A percentile compares a stretch with the other conserved stretches of the same genome.
phyloP scores from a whole-genome alignment of 2,888 invertebrate species.

The Thymelicus lineola region DNA sequence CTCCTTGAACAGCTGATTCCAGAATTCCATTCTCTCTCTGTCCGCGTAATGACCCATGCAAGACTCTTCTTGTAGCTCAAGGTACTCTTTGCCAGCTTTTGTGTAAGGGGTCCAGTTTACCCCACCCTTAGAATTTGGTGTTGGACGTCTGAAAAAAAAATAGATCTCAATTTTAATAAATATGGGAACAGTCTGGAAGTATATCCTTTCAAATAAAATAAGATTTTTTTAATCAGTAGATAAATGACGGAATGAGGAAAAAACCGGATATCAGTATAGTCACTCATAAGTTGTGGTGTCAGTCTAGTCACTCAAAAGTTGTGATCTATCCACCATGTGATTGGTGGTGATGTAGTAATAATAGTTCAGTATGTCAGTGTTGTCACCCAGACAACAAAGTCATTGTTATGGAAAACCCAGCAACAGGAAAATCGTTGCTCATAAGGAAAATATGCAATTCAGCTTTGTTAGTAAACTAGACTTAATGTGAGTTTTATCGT shows the following conservation, averaged over 20 bases:
- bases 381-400: not conserved
- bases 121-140: slow-evolving; percentile 54
- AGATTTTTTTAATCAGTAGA: too few relatives aligned
- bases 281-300: not conserved
- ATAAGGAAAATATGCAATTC: not conserved
- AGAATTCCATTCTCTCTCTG: slow-evolving; percentile 66
- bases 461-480: not conserved
- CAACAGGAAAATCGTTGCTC: not conserved
- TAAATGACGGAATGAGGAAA: too few relatives aligned
- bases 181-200: not conserved
- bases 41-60: slow-evolving; percentile 57
- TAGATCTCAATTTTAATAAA: not conserved
- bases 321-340: too few relatives aligned
- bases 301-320: not conserved
- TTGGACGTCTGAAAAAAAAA: slow-evolving; percentile 62
- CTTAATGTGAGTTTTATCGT: not conserved
- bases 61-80: slow-evolving; percentile 60
- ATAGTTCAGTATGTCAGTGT: not conserved
- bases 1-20: slow-evolving; percentile 71
- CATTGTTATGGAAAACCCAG: slow-evolving; percentile 3
- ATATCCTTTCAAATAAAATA: too few relatives aligned
- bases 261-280: not conserved
- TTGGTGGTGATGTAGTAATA: not conserved
- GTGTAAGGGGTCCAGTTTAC: slow-evolving; percentile 68
- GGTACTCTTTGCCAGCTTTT: slow-evolving; percentile 56